Base-by-base conservation (phyloP, 1,140 invertebrate species). In the Dendrolimus punctatus region DNA sequence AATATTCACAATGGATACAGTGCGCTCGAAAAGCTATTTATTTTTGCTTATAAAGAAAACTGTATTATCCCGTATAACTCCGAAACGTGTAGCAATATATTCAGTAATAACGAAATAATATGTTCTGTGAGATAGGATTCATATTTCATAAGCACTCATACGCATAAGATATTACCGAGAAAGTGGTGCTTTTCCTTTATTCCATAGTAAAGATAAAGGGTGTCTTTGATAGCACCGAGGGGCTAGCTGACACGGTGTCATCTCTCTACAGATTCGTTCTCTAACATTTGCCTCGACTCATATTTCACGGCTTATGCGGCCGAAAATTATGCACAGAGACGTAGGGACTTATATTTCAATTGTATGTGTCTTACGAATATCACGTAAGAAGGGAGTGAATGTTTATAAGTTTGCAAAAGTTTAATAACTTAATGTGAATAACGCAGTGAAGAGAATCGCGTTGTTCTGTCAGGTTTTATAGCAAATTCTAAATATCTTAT, bases 91-190 rank as follows among this genome's bases (percentile, higher is more conserved):
- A 71, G 68, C 71, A 69, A 76, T 80, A 79, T 73, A 75, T 75
- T 64, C 57, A 59, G 76, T 76, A 80, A 84, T 77, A 84, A 80
- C 73, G 70, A 72, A 81, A 79, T 81, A 80, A 77, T 79, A 81
- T 81, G 78, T 80, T 80, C 79, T 74, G 72, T 65, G 69, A 84
- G 70, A 84, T 80, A 74, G 75, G 77, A 79, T 85, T 80, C 76
- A 85, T 85, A 80, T 85, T 82, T 85, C 79, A 80, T 80, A 79
- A 79, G 73, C 73, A 76, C 74, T 76, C 77, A 66, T 73, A 73
- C 71, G 65, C 71, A 74, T 76, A 73, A 73, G 66, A 77, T 79
- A 84, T 84, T 75, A 66, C 72, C 72, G 58, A 62, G 64, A 73
- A 71, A 74, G 70, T 75, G 73, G 69, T 73, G 68, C 69, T 74